phyloP scores from a whole-genome alignment of 2,113 vertebrate genomes.

The Brachypodius melanocephalos region DNA sequence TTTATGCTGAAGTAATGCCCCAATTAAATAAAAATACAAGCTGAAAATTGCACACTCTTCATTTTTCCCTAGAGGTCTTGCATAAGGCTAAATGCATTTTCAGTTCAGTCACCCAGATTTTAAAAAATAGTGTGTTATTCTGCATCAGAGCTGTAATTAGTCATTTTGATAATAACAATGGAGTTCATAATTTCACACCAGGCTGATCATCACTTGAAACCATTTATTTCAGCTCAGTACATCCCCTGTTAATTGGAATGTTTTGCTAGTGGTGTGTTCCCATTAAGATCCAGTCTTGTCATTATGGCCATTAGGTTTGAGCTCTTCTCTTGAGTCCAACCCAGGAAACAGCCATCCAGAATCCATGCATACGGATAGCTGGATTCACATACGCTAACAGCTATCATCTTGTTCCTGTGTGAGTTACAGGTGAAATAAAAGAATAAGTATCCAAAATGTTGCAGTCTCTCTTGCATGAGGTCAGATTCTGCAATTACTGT shows the following conservation, averaged over 20 bases:
- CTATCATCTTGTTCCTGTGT: background rate
- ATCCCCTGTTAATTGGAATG: slow-evolving; percentile 18
- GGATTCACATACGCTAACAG: background rate
- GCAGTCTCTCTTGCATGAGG: background rate
- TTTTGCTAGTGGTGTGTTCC: slow-evolving; percentile 15
- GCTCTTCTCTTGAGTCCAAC: background rate
- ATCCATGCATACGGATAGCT: background rate
- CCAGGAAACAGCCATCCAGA: background rate
- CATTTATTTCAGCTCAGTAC: slow-evolving; percentile 29
- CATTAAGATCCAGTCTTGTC: background rate
- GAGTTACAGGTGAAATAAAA: background rate
- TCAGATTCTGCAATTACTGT: background rate
- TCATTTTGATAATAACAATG: slow-evolving; percentile 24
- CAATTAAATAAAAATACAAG: slow-evolving; percentile 16
- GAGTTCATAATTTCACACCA: slow-evolving; percentile 56
- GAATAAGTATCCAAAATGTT: background rate
- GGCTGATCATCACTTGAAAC: slow-evolving; percentile 46
- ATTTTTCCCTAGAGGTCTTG: background rate
- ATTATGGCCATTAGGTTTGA: background rate
- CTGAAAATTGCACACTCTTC: background rate
- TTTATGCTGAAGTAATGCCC: background rate
- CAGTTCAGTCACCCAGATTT: background rate
- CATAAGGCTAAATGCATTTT: background rate
- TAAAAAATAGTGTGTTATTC: background rate
- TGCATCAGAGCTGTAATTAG: slow-evolving; percentile 30